Percentiles rank a stretch among this genome's conserved stretches.
Evolutionary conservation across 2,888 invertebrate genomes (phyloP).

Genomic region (Corbicula japonica): DNA sequence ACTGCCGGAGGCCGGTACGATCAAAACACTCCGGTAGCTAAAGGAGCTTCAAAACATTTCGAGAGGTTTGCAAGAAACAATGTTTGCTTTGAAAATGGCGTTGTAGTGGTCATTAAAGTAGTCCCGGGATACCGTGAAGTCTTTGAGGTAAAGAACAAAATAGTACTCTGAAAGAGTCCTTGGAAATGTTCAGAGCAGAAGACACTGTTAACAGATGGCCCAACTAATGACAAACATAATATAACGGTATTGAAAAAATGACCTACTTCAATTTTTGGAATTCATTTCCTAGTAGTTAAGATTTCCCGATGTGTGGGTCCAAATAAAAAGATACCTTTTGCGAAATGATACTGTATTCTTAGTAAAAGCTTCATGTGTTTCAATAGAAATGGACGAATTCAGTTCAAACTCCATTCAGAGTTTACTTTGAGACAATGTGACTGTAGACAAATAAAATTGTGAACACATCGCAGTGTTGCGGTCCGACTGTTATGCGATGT

Average conservation of each 20-base stretch:
- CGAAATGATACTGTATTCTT: too few relatives aligned
- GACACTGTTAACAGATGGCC: slow-evolving; percentile 47
- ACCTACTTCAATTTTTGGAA: not conserved
- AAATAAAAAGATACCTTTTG: too few relatives aligned
- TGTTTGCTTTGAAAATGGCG: slow-evolving; percentile 61
- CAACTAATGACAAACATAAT: not conserved
- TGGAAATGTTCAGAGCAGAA: slow-evolving; percentile 25
- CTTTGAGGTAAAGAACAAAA: slow-evolving; percentile 7
- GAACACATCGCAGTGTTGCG: too few relatives aligned
- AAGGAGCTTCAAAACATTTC: slow-evolving; percentile 15
- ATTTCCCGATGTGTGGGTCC: too few relatives aligned
- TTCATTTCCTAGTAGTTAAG: too few relatives aligned
- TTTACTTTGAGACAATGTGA: too few relatives aligned
- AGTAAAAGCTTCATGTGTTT: too few relatives aligned
- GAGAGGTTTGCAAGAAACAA: slow-evolving; percentile 63
- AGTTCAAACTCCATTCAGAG: too few relatives aligned
- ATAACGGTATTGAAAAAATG: not conserved
- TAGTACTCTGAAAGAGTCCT: not conserved
- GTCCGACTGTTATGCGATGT: too few relatives aligned
- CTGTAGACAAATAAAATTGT: too few relatives aligned
- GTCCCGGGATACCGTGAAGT: slow-evolving; percentile 26
- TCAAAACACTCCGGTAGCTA: slow-evolving; percentile 26
- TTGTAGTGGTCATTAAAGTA: slow-evolving; percentile 31
- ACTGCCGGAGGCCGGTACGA: slow-evolving; percentile 47
- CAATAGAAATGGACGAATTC: too few relatives aligned